Evolutionary conservation across 2,888 invertebrate species (phyloP).

Genomic region (Gnatocerus cornutus): DNA sequence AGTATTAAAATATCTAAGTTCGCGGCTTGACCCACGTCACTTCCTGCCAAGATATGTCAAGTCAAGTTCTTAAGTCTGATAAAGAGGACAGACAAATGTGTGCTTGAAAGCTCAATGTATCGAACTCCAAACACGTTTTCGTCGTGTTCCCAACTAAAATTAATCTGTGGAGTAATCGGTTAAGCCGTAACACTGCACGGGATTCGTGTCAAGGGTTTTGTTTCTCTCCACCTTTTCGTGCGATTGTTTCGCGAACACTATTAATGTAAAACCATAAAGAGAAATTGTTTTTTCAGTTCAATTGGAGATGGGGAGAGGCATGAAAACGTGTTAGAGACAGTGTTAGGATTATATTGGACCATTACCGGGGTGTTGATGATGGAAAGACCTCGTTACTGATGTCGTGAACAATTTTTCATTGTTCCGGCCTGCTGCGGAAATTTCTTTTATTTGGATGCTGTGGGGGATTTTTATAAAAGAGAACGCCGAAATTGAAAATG

Average conservation of each 20-base stretch:
- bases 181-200: constrained; percentile 20
- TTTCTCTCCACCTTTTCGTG: constrained; percentile 14
- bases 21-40: constrained; percentile 21
- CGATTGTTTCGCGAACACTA: constrained; percentile 1
- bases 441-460: constrained; percentile 19
- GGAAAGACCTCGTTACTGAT: neutral
- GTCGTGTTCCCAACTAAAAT: constrained; percentile 30
- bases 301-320: neutral
- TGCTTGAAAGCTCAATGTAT: constrained; percentile 22
- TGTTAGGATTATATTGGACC: constrained; percentile 6
- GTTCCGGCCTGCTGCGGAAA: constrained; percentile 15
- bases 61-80: constrained; percentile 6
- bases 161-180: constrained; percentile 31
- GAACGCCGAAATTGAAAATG: no score
- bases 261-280: constrained; percentile 10
- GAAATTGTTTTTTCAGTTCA: constrained; percentile 21
- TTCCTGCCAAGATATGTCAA: constrained; percentile 16
- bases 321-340: neutral
- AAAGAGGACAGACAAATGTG: constrained; percentile 32
- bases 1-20: neutral
- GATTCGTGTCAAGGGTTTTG: constrained; percentile 30
- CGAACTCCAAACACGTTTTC: constrained; percentile 14
- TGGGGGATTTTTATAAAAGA: constrained; percentile 1
- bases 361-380: constrained; percentile 1
- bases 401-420: constrained; percentile 22